Conservation (phyloP, 2,113 vertebrate species). For the Sterna hirundo region DNA sequence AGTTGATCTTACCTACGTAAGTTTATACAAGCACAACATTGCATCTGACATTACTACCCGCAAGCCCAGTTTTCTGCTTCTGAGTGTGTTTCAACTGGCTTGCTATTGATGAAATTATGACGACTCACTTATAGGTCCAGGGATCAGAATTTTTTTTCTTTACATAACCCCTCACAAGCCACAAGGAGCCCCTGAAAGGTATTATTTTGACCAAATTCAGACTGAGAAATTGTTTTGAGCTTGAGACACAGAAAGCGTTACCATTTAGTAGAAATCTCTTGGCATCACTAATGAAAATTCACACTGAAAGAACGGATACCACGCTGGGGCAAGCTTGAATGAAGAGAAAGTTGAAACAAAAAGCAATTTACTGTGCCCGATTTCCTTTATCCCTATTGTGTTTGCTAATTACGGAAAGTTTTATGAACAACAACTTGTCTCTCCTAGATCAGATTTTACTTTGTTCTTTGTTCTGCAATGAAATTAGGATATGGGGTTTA, state of each 20-base stretch:
- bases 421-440: neutral
- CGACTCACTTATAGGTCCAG: neutral
- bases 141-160: neutral
- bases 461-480: neutral
- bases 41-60: neutral
- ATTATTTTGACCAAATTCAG: neutral
- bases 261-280: neutral
- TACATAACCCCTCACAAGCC: neutral
- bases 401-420: neutral
- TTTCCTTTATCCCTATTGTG: neutral
- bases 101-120: neutral
- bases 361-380: neutral
- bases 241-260: neutral
- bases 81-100: neutral
- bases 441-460: neutral
- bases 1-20: neutral
- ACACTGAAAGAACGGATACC: neutral
- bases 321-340: neutral
- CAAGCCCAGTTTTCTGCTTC: neutral
- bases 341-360: conserved; percentile 4
- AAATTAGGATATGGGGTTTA: neutral
- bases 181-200: neutral
- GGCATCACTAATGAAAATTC: neutral
- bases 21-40: neutral
- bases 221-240: neutral